phyloP scores from a whole-genome alignment of 1,140 invertebrate genomes.

The Drosophila pandora region DNA sequence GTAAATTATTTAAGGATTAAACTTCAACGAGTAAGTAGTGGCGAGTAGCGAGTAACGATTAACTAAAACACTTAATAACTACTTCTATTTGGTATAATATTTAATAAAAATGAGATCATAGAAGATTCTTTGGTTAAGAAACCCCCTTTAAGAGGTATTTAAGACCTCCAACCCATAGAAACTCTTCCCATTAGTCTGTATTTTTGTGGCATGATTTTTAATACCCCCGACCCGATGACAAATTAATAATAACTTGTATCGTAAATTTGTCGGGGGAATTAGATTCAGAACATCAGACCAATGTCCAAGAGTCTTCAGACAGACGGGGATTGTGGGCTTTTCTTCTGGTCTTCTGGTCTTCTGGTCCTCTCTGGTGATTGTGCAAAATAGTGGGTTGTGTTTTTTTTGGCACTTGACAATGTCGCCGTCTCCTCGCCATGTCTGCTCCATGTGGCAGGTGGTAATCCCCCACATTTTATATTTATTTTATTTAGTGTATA shows the following conservation, averaged over 20 bases:
- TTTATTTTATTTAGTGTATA: constrained; percentile 7
- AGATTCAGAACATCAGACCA: background rate
- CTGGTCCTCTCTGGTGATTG: background rate
- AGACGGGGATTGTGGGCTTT: constrained; percentile 33
- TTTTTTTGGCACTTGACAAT: constrained; percentile 51
- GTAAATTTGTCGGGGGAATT: constrained; percentile 64
- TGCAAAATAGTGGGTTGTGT: constrained; percentile 36
- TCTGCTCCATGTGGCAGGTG: constrained; percentile 37
- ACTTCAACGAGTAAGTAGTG: too few relatives aligned
- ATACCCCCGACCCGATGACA: constrained; percentile 69
- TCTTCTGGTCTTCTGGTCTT: background rate
- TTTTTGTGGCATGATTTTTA: constrained; percentile 34
- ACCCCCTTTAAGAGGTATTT: background rate
- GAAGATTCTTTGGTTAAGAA: too few relatives aligned
- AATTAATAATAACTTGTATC: constrained; percentile 83
- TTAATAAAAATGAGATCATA: too few relatives aligned
- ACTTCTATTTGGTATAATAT: too few relatives aligned
- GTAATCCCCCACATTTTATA: constrained; percentile 34
- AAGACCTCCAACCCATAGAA: background rate
- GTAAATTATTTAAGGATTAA: background rate
- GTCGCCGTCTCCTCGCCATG: constrained; percentile 17
- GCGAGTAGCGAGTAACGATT: too few relatives aligned
- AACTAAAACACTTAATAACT: too few relatives aligned
- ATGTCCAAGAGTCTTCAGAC: constrained; percentile 31
- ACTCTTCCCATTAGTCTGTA: constrained; percentile 23